Evolutionary conservation across 2,888 invertebrate species (phyloP).

Genomic region (Caenorhabditis sp.): DNA sequence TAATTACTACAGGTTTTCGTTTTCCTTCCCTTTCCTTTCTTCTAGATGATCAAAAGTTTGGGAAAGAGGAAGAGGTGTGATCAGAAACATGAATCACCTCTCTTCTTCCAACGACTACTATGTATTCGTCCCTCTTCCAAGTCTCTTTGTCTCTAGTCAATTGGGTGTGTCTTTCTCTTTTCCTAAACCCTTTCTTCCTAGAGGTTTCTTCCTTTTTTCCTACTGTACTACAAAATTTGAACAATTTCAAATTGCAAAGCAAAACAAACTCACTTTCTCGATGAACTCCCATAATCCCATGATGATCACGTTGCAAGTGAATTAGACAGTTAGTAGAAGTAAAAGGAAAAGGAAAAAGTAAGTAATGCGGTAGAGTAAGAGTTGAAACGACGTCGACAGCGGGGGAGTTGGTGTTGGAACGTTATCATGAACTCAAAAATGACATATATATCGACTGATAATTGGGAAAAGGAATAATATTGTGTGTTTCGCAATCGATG

Average conservation of each 20-base stretch:
- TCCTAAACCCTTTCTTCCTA: constrained; percentile 7
- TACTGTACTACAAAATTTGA: not conserved
- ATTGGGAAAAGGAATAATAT: constrained; percentile 44
- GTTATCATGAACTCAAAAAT: constrained; percentile 56
- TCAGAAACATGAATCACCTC: constrained; percentile 52
- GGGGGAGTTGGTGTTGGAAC: constrained; percentile 41
- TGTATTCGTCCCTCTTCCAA: constrained; percentile 35
- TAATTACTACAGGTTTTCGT: constrained; percentile 59
- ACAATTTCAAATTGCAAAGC: not conserved
- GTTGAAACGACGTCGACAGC: constrained; percentile 6
- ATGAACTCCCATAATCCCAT: not conserved
- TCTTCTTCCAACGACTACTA: constrained; percentile 10
- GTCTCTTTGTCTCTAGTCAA: constrained; percentile 24
- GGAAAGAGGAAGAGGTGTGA: constrained; percentile 44
- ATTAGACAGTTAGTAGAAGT: too few relatives aligned
- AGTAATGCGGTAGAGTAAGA: constrained; percentile 32
- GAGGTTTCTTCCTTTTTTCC: too few relatives aligned
- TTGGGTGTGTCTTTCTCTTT: constrained; percentile 53
- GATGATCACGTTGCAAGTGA: not conserved
- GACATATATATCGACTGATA: constrained; percentile 52
- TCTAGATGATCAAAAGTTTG: constrained; percentile 41
- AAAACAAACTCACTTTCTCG: constrained; percentile 28
- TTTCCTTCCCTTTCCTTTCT: too few relatives aligned
- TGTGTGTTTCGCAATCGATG: constrained; percentile 47
- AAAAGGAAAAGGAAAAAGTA: constrained; percentile 9